Percentiles rank a stretch among this genome's conserved stretches.
These are phyloP conservation scores for Dynastes maya DNA, from an alignment of 2,888 invertebrate species.

Conservation along the genomic window DNA sequence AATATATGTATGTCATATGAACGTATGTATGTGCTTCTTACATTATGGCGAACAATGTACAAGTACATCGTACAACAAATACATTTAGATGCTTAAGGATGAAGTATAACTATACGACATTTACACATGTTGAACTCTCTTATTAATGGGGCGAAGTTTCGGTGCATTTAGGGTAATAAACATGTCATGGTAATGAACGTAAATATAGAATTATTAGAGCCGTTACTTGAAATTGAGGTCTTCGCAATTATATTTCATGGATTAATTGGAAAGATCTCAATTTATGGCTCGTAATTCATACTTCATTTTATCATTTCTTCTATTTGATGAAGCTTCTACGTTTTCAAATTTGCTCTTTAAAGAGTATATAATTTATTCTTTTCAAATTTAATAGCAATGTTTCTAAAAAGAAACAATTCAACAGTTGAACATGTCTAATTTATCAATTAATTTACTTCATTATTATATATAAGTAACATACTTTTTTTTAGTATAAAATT, in stretches of 20 bases:
- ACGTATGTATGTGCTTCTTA: conserved; percentile 30
- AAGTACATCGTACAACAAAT: conserved; percentile 21
- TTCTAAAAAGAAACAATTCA: not conserved
- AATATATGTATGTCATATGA: conserved; percentile 21
- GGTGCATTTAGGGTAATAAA: conserved; percentile 14
- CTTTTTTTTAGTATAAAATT: not conserved
- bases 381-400: too few relatives aligned
- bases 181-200: conserved; percentile 12
- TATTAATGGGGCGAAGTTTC: conserved; percentile 14
- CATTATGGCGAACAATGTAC: conserved; percentile 31
- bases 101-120: conserved; percentile 36
- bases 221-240: not conserved
- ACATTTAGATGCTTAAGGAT: conserved; percentile 29
- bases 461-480: not conserved
- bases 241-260: not conserved
- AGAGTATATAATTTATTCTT: too few relatives aligned
- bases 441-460: not conserved
- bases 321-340: too few relatives aligned
- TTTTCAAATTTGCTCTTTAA: too few relatives aligned
- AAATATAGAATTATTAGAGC: conserved; percentile 15
- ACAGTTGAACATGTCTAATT: not conserved
- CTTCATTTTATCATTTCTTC: too few relatives aligned
- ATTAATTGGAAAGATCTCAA: not conserved
- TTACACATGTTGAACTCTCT: conserved; percentile 41
- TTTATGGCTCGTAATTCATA: not conserved